These are phyloP conservation scores for Hylomyscus alleni DNA, from an alignment of 2,797 vertebrate genomes.

Conservation along the genomic window DNA sequence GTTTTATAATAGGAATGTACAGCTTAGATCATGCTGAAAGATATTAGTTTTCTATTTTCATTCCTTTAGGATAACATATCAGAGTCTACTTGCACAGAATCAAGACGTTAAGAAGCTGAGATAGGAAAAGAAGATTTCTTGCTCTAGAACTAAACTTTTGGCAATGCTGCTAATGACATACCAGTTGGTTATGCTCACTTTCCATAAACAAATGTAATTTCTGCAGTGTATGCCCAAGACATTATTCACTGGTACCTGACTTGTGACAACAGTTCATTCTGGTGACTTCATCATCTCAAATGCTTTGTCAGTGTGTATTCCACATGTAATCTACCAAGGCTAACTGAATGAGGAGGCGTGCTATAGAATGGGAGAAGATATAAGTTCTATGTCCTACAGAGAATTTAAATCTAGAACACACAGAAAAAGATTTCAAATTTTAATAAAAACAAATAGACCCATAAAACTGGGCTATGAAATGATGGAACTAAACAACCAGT, in stretches of 20 bases:
- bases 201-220: not conserved
- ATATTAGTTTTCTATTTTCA: not conserved
- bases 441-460: not conserved
- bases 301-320: not conserved
- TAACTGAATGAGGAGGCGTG: not conserved
- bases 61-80: not conserved
- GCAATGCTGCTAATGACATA: not conserved
- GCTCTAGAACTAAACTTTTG: not conserved
- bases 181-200: not conserved
- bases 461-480: not conserved
- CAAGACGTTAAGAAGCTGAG: slow-evolving; percentile 21
- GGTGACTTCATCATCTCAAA: not conserved
- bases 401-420: not conserved
- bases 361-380: not conserved
- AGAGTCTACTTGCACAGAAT: slow-evolving; percentile 12
- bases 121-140: not conserved
- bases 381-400: not conserved
- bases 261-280: not conserved
- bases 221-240: not conserved
- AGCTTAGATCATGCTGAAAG: slow-evolving; percentile 14
- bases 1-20: slow-evolving; percentile 49
- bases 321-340: not conserved
- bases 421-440: not conserved
- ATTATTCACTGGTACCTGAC: not conserved
- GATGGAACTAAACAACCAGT: not conserved